Base-by-base conservation (phyloP, 2,888 invertebrate species). In the Pterostichus madidus region DNA sequence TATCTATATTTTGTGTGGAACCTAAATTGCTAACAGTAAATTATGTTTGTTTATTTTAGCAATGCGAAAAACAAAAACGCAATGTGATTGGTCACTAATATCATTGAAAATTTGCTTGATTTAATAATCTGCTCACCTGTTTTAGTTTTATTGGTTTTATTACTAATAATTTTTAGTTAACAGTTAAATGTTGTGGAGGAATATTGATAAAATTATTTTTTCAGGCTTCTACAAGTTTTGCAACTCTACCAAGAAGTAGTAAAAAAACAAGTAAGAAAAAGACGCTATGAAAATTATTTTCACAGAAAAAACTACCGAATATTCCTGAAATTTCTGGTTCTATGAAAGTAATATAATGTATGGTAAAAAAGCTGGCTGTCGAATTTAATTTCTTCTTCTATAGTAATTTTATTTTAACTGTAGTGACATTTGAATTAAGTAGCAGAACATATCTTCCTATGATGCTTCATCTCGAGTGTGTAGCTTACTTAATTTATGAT, bases 261-360 rank as follows among this genome's bases (percentile, higher is more conserved):
- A 94, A 94, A 92, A 94, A 94, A 90, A 90, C 93, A 84, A 92
- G 91, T 89, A 95, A 95, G 92, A 94, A 95, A 91, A 94, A 94
- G 92, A 93, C 90, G 80, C 83, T 89, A 78, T 89, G 87, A 88
- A 84, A 61, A 46, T 80, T 44, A 77, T 64, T 83, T 46, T 31
- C 53, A 3, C 13, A 10, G 17, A 52, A 56, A 52, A 73, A 49
- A 6, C 46, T 81, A 31, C 32, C 73, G 24, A 75, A 59, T 39
- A 61, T 81, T 75, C 59, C 81, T 32, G 81, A 61, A 68, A 46
- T 31, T 32, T 59, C 32, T 59, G 53, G 39, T 75, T 81, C 59
- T 59, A 75, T 59, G 32, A 75, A 75, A 73, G 31, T 59, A 59
- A 59, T 59, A 8, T 53, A 56, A 11, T 11, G 59, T 31, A 59